These are phyloP conservation scores for Hyperoplus immaculatus DNA, from an alignment of 2,797 vertebrate species.

Conservation along the genomic window DNA sequence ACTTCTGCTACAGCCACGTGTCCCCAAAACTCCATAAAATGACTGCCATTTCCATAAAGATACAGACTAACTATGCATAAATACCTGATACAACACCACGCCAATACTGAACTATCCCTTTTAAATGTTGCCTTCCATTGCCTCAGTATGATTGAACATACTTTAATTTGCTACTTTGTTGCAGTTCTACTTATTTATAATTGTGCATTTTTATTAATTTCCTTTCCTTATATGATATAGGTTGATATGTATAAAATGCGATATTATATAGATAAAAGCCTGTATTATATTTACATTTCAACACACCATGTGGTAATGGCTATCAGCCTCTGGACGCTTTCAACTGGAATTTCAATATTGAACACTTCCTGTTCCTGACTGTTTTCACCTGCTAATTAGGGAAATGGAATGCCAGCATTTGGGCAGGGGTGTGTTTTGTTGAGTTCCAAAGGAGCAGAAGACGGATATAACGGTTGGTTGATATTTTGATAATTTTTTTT, in stretches of 20 bases:
- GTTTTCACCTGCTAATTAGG: conserved; percentile 5
- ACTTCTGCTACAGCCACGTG: too few relatives aligned
- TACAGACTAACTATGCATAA: too few relatives aligned
- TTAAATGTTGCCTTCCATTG: not conserved
- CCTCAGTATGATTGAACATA: not conserved
- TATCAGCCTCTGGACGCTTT: conserved; percentile 5
- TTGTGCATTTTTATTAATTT: not conserved
- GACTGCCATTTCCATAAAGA: too few relatives aligned
- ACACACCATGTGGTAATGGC: not conserved
- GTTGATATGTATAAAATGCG: too few relatives aligned
- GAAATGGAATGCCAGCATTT: not conserved
- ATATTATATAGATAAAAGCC: not conserved
- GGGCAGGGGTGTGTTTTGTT: not conserved
- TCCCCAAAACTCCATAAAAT: too few relatives aligned
- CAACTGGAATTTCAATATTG: conserved; percentile 23
- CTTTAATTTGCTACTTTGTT: not conserved
- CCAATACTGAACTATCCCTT: not conserved
- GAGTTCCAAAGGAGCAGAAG: not conserved
- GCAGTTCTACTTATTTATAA: not conserved
- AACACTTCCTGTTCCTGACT: conserved; percentile 23
- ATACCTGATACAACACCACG: too few relatives aligned
- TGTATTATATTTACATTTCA: not conserved
- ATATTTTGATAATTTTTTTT: too few relatives aligned
- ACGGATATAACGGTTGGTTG: too few relatives aligned
- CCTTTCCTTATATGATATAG: too few relatives aligned